Base-by-base conservation (phyloP, 2,797 vertebrate species). In the Semaprochilodus insignis region DNA sequence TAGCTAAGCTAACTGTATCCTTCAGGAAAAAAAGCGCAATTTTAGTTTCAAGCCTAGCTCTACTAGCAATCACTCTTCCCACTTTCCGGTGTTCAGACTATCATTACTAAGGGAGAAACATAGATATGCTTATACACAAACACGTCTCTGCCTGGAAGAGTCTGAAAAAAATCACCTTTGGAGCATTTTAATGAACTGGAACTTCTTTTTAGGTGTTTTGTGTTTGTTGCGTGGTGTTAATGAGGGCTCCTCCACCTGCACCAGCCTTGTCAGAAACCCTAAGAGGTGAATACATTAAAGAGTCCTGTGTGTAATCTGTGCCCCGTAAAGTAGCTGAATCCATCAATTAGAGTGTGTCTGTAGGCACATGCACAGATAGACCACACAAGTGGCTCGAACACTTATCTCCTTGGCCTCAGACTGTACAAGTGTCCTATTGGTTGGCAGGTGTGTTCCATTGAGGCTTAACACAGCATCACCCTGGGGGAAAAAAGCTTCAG, bases 101-200 rank as follows among this genome's bases (percentile, higher is more conserved):
- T 73, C 23, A 73, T 73, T 73, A 55, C 51, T 34, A 5, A 54
- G 52, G 23, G 23, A 73, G 70, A 54, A 66, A 36, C 63, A 66
- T 14, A 65, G 15, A 65, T 27, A 65, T 34, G 25, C 62, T 6
- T 44, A 72, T 13, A 23, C 36, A 44, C 19, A 52, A 15, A 71
- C 67, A 17, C n/a, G 27, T 23, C 5, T 55, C 1, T 71, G 70
- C 4, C 44, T 72, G 70, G 25, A 54, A 54, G 14, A 31, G n/a
- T 51, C n/a, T 15, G 11, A 34, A 57, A 57, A 57, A 2, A 75
- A 23, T 11, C 6, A 13, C 17, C 14, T 62, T 40, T 75, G 71
- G 14, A 52, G 25, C 51, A 14, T 72, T 51, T 17, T 31, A 23
- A 14, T 48, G 70, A 72, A 55, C 25, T 52, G 2, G 3, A 55